Percentiles rank a stretch among this genome's conserved stretches.
Evolutionary conservation across 2,797 vertebrate species (phyloP).

Genomic region (Spondyliosoma cantharus): DNA sequence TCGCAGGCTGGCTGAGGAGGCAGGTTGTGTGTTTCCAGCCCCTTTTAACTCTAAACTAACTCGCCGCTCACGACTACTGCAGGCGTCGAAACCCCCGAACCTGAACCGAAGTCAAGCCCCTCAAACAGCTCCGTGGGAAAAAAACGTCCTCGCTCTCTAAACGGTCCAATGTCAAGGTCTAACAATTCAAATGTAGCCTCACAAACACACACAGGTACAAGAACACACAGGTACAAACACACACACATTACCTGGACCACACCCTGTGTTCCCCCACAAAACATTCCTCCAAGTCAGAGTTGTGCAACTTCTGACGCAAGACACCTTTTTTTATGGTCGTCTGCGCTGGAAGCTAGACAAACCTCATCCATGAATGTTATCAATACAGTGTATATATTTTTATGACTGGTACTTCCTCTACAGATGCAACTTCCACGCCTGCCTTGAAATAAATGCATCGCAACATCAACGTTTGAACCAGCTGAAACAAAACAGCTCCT

Average conservation of each 20-base stretch:
- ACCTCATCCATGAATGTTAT: background rate
- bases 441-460: background rate
- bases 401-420: background rate
- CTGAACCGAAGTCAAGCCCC: too few species aligned
- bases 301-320: conserved; percentile 44
- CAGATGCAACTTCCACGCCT: background rate
- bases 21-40: background rate
- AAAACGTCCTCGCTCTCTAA: background rate
- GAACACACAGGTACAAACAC: background rate
- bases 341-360: background rate
- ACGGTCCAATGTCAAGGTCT: background rate
- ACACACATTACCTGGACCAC: conserved; percentile 37
- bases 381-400: too few species aligned
- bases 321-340: conserved; percentile 38
- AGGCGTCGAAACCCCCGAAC: too few species aligned
- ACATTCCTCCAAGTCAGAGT: conserved; percentile 46
- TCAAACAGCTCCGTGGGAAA: background rate
- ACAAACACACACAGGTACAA: background rate
- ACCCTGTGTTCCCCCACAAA: conserved; percentile 51
- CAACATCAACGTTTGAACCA: too few species aligned
- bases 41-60: background rate
- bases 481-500: too few species aligned
- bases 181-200: background rate
- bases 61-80: background rate
- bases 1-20: background rate